Conservation (phyloP, 2,888 invertebrate species). For the Acleris cristana region DNA sequence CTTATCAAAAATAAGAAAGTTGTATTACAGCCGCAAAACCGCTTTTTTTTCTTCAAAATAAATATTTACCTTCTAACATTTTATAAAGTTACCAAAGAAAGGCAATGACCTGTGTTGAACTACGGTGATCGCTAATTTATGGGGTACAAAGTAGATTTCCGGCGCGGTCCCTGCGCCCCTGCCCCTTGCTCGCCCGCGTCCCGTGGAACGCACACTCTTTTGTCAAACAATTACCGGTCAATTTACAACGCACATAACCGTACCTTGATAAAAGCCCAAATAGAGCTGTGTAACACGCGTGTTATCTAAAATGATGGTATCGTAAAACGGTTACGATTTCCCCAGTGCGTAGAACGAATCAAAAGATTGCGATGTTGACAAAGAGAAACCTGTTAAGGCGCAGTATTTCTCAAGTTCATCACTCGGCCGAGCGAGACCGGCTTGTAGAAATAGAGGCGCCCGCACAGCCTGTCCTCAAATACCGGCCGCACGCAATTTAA, state of each 20-base stretch:
- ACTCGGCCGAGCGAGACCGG: no score
- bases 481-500: no score
- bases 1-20: no score
- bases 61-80: background rate
- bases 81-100: background rate
- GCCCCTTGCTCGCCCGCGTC: background rate
- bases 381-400: no score
- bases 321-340: background rate
- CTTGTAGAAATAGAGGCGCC: no score
- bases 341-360: no score
- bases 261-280: constrained; percentile 48
- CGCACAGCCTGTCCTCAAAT: no score
- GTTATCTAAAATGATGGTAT: constrained; percentile 4
- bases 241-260: constrained; percentile 61
- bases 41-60: no score
- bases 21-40: no score
- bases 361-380: constrained; percentile 12
- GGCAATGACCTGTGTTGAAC: constrained; percentile 37
- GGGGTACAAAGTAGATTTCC: constrained; percentile 46
- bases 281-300: constrained; percentile 20
- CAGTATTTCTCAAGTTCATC: no score
- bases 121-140: constrained; percentile 49
- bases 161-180: constrained; percentile 37
- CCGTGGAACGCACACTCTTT: constrained; percentile 39
- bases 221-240: constrained; percentile 67